Base-by-base conservation (phyloP, 2,888 invertebrate species). In the Athripsodes cinereus region DNA sequence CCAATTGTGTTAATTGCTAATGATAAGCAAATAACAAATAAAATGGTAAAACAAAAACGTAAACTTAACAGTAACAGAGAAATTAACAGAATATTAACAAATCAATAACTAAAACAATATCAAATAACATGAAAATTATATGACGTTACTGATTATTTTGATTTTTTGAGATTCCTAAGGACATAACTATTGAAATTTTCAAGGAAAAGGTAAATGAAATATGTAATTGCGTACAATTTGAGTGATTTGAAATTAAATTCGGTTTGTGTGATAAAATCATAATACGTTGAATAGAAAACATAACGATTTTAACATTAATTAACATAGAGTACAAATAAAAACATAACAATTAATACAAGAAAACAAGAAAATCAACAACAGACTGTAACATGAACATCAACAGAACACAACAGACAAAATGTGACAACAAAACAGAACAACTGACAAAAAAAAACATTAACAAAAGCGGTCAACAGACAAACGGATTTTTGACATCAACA, bases 321-420 rank as follows among this genome's bases (percentile, higher is more conserved):
- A 10, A 26, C 26, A 26, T 26, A 26, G 26, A 10, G 10, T 26
- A 10, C 10, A 40, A 40, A 40, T 16, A 40, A 8, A 13, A 40
- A 40, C 40, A 40, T 40, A 40, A 40, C 40, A 40, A 40, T 40
- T 40, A 40, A n/a, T 40, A 40, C 16, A 40, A 40, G 40, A 3
- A 8, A 40, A 40, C 40, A 40, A 40, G 40, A 40, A 40, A 40
- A 40, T 40, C 40, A 40, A 40, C 40, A 40, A 40, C n/a, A 26
- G 26, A 26, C n/a, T n/a, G n/a, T 40, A 40, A 40, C 40, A 16
- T n/a, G 13, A 3, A 40, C 8, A 16, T 40, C 13, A n/a, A 40
- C 40, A 40, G 13, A 40, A 40, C 13, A 40, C 5, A n/a, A n/a
- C 40, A 40, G 16, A 40, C 40, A 40, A 40, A n/a, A 26, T 10